A percentile compares a stretch with the other conserved stretches of the same genome.
These are phyloP conservation scores for Sphaeramia orbicularis DNA, from an alignment of 2,797 vertebrate genomes.

Conservation along the genomic window DNA sequence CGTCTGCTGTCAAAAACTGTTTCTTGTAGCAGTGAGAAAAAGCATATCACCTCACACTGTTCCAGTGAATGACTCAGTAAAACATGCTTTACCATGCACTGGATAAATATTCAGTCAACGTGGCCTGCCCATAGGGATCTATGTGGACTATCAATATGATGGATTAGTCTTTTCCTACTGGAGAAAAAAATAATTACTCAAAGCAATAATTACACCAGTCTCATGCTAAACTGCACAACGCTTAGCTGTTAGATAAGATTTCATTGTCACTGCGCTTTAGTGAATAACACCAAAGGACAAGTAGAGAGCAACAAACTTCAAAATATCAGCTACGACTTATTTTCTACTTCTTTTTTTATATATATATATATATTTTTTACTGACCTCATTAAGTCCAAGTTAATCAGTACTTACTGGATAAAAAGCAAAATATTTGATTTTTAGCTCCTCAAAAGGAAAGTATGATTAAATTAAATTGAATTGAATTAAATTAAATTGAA, in stretches of 20 bases:
- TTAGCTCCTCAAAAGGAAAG: too few species aligned
- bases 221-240: conserved; percentile 58
- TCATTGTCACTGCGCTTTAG: conserved; percentile 51
- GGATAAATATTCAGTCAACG: conserved; percentile 72
- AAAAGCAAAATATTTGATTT: too few species aligned
- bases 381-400: neutral
- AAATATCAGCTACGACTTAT: too few species aligned
- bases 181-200: conserved; percentile 78
- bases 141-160: conserved; percentile 77
- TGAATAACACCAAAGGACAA: conserved; percentile 63
- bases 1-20: conserved; percentile 29
- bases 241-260: conserved; percentile 56
- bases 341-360: conserved; percentile 5
- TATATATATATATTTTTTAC: too few species aligned
- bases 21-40: conserved; percentile 24
- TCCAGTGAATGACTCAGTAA: conserved; percentile 53
- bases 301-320: conserved; percentile 37
- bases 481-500: too few species aligned
- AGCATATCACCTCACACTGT: conserved; percentile 23
- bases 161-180: conserved; percentile 74
- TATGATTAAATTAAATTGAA: too few species aligned
- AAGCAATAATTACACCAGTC: conserved; percentile 76
- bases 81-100: conserved; percentile 35
- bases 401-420: too few species aligned
- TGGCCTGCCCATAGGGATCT: conserved; percentile 64